These are phyloP conservation scores for Odontomachus brunneus DNA, from an alignment of 1,140 invertebrate species.

Conservation along the genomic window DNA sequence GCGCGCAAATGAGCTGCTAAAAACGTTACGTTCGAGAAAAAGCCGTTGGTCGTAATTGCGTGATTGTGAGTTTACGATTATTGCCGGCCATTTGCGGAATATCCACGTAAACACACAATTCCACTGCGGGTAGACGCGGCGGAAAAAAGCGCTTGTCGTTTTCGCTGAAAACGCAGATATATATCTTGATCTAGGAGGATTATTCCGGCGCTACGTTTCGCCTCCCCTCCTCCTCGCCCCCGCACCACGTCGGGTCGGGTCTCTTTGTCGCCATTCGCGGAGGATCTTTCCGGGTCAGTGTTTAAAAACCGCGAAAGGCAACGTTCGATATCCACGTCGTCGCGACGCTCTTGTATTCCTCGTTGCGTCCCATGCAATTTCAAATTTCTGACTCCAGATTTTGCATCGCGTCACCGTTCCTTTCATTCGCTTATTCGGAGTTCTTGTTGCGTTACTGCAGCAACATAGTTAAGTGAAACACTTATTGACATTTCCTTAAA, in stretches of 20 bases:
- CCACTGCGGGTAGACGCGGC: not conserved
- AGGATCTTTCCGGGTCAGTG: not conserved
- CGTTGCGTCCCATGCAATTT: too few relatives aligned
- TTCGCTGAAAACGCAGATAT: not conserved
- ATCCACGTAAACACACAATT: conserved; percentile 34
- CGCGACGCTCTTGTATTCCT: too few relatives aligned
- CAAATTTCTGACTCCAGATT: too few relatives aligned
- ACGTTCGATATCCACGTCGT: not conserved
- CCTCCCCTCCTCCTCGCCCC: too few relatives aligned
- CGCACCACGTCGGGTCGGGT: too few relatives aligned
- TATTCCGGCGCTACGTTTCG: not conserved
- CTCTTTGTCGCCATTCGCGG: too few relatives aligned
- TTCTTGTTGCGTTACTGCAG: too few relatives aligned
- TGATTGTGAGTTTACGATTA: conserved; percentile 51
- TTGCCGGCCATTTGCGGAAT: conserved; percentile 34
- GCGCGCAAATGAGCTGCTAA: conserved; percentile 48
- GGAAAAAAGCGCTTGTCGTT: conserved; percentile 29
- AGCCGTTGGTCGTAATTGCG: conserved; percentile 23
- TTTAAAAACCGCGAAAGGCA: not conserved
- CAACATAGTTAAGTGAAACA: too few relatives aligned
- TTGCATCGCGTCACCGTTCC: not conserved
- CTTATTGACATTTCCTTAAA: too few relatives aligned
- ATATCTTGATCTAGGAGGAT: not conserved
- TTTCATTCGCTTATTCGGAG: not conserved
- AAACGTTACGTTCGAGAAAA: conserved; percentile 39